Evolutionary conservation across 2,113 vertebrate genomes (phyloP).

Genomic region (Columba livia): DNA sequence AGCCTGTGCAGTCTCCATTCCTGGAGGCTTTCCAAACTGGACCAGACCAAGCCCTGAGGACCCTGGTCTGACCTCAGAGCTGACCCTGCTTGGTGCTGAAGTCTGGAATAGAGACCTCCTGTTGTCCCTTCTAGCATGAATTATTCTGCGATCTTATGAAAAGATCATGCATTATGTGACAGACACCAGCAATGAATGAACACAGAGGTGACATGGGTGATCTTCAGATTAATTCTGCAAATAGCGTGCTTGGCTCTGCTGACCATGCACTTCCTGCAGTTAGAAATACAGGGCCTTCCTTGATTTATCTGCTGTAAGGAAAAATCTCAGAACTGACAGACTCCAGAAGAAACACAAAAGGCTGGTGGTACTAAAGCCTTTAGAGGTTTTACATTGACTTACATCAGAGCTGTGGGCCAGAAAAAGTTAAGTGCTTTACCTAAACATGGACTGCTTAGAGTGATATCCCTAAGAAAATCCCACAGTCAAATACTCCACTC

Average conservation of each 20-base stretch:
- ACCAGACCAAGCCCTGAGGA: background rate
- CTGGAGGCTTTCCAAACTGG: background rate
- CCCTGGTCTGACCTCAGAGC: background rate
- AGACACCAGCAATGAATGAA: background rate
- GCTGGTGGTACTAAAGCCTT: background rate
- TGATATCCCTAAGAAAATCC: background rate
- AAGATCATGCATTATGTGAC: background rate
- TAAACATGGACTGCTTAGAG: background rate
- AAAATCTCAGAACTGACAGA: background rate
- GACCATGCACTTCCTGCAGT: background rate
- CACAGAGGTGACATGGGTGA: background rate
- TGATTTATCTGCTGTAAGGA: background rate
- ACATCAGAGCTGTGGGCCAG: background rate
- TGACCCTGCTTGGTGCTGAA: background rate
- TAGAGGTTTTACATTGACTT: background rate
- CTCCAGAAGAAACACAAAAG: background rate
- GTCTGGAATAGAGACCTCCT: background rate
- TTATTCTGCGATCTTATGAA: background rate
- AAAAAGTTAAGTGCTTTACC: background rate
- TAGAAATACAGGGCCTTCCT: background rate
- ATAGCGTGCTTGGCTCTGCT: background rate
- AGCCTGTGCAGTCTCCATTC: background rate
- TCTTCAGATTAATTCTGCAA: background rate
- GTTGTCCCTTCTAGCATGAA: background rate
- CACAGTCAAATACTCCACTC: background rate